Evolutionary conservation across 2,888 invertebrate genomes (phyloP).

Genomic region (Cyclophora albipunctata): DNA sequence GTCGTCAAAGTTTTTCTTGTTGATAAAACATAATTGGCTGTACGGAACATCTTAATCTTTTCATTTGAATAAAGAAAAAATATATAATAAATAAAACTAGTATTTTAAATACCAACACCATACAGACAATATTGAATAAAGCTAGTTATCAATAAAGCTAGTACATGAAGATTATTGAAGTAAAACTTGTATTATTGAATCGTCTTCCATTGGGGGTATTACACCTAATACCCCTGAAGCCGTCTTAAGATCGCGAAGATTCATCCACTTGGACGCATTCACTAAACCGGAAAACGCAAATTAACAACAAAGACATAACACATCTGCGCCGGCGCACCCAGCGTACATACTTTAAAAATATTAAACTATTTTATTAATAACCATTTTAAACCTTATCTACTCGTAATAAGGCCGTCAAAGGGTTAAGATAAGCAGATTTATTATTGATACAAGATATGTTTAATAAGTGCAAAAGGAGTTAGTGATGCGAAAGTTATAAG

Average conservation of each 20-base stretch:
- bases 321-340: slow-evolving; percentile 59
- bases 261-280: slow-evolving; percentile 59
- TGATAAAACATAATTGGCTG: neutral
- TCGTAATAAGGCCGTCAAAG: slow-evolving; percentile 24
- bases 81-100: no score
- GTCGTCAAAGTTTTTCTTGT: slow-evolving; percentile 9
- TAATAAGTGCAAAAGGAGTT: slow-evolving; percentile 65
- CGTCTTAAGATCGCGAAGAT: no score
- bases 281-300: slow-evolving; percentile 72
- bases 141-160: no score
- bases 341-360: no score
- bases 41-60: no score
- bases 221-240: no score
- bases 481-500: slow-evolving; percentile 52
- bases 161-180: no score
- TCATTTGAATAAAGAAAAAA: no score
- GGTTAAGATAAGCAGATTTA: slow-evolving; percentile 43
- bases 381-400: slow-evolving; percentile 11
- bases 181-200: no score
- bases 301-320: slow-evolving; percentile 72
- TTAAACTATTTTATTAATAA: neutral
- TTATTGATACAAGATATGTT: slow-evolving; percentile 69
- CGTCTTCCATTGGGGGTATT: no score
- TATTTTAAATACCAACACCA: no score
- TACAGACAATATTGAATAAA: no score